Percentiles rank a stretch among this genome's conserved stretches.
phyloP scores from a whole-genome alignment of 1,140 invertebrate species.

The Theocolax elegans region DNA sequence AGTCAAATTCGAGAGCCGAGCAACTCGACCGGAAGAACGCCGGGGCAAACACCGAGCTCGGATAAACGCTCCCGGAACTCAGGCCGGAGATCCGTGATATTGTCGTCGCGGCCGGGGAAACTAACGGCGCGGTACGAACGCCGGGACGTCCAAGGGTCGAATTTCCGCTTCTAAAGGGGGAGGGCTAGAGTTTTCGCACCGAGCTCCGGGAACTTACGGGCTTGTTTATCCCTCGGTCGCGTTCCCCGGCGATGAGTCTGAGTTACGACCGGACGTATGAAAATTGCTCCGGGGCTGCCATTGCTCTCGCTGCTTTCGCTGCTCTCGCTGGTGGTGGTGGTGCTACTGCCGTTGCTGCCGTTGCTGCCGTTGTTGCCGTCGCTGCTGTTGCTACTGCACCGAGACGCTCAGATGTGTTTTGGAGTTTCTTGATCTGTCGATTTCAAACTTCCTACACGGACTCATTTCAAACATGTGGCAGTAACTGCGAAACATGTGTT shows the following conservation, averaged over 20 bases:
- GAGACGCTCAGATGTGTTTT: no score
- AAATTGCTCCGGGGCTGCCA: not conserved
- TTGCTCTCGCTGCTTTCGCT: no score
- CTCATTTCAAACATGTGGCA: no score
- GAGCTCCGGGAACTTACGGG: not conserved
- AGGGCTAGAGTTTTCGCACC: not conserved
- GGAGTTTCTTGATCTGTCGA: no score
- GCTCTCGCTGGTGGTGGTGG: no score
- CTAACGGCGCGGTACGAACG: not conserved
- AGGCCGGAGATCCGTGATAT: not conserved
- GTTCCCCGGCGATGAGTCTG: not conserved
- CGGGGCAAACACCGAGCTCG: slow-evolving; percentile 3
- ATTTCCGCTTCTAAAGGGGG: not conserved
- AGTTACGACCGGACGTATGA: not conserved
- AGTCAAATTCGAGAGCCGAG: slow-evolving; percentile 4
- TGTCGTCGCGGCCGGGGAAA: not conserved
- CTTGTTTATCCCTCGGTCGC: not conserved
- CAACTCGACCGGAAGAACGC: not conserved
- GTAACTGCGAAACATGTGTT: no score
- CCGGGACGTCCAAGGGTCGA: not conserved
- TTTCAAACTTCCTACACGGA: no score
- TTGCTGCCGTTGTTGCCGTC: no score
- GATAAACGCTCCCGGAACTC: slow-evolving; percentile 3
- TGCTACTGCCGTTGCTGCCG: no score
- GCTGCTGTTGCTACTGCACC: no score